These are phyloP conservation scores for Linyphia triangularis DNA, from an alignment of 2,888 invertebrate genomes.

Conservation along the genomic window DNA sequence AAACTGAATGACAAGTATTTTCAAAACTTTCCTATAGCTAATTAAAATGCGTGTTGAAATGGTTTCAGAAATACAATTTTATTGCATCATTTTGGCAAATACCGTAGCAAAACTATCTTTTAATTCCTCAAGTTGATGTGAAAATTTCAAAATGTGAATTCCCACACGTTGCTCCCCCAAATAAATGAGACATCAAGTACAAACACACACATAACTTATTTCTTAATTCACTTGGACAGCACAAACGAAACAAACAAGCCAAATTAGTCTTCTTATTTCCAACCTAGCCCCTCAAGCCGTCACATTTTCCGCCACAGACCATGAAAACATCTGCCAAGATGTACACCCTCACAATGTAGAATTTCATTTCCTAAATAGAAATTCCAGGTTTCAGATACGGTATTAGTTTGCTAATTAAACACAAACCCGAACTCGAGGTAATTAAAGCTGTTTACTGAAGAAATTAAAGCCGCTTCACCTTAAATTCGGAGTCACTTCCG, in stretches of 20 bases:
- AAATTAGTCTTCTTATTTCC: slow-evolving; percentile 38
- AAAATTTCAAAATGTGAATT: too few species aligned
- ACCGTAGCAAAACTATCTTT: too few species aligned
- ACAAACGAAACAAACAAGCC: slow-evolving; percentile 6
- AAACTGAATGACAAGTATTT: too few species aligned
- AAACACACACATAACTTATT: slow-evolving; percentile 16
- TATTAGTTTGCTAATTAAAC: slow-evolving; percentile 57
- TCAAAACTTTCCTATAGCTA: too few species aligned
- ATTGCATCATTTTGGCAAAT: too few species aligned
- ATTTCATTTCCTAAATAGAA: slow-evolving; percentile 31
- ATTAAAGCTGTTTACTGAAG: slow-evolving; percentile 47
- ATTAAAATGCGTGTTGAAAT: too few species aligned
- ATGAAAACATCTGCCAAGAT: not conserved
- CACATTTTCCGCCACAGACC: not conserved
- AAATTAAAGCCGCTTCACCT: slow-evolving; percentile 34
- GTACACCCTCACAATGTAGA: not conserved
- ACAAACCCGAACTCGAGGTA: slow-evolving; percentile 22
- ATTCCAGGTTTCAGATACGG: not conserved
- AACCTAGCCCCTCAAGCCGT: not conserved
- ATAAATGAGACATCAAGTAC: too few species aligned
- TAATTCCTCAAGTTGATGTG: too few species aligned
- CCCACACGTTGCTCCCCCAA: too few species aligned
- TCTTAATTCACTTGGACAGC: slow-evolving; percentile 35
- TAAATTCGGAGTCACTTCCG: slow-evolving; percentile 34
- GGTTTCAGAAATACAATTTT: too few species aligned